Evolutionary conservation across 2,888 invertebrate species (phyloP), one percentile per base, ranked within the genome.

Genomic region (Proisotoma minuta): DNA sequence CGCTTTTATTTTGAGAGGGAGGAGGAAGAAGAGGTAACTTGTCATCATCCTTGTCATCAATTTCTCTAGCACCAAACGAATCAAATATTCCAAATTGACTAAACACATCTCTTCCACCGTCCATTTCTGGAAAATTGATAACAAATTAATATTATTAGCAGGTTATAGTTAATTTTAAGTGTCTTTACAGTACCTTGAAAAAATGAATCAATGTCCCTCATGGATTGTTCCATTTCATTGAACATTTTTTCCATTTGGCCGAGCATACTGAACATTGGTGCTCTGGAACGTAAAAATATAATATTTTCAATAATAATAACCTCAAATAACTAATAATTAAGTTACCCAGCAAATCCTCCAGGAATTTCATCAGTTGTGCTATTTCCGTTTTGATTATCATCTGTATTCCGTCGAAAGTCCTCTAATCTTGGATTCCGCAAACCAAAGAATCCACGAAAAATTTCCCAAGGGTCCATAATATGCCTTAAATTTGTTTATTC

Each of bases 181-280:
- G n/a, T n/a, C n/a, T n/a, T n/a, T n/a, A n/a, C n/a, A n/a, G 26
- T 57, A 61, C 62, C 39, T n/a, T 29, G 29, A 53, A 62, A 62
- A 28, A 54, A 29, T 39, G 50, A 12, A 8, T 62, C 62, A 28
- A 62, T 24, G 12, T 62, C 62, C 26, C 28, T 23, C 48, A 59
- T 52, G 10, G 54, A 54, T n/a, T 58, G 53, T 24, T 62, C 62
- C 62, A 62, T 62, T 15, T 62, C 62, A 5, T 29, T 20, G 22
- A 62, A 59, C 59, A 62, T 54, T 24, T 62, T 49, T 4, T 52
- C 59, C 58, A 62, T 58, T 22, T 29, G 29, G 1, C 47, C 28
- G 24, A 62, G 59, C 39, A 59, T 15, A 12, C n/a, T n/a, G n/a
- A n/a, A n/a, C n/a, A n/a, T n/a, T n/a, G n/a, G n/a, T n/a, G n/a